Base-by-base conservation (phyloP, 53 echinoderm and acorn worm genomes). In the Holothuria leucospilota region DNA sequence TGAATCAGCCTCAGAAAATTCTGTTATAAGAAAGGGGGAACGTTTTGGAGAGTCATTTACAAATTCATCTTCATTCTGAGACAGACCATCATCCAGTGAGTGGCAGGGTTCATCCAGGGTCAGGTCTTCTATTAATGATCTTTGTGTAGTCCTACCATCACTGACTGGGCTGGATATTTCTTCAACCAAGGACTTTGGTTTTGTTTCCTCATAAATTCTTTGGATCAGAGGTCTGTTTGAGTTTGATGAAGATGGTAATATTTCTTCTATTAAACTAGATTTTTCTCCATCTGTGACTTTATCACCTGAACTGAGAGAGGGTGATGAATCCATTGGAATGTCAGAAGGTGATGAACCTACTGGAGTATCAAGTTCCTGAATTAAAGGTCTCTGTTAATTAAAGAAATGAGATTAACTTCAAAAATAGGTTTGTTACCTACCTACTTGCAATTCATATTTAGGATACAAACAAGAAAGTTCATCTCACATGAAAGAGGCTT, bases 61-160 rank as follows among this genome's bases (percentile, higher is more conserved):
- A 56, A 56, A 72, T 72, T 72, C 49, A 0, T 5, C 72, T 18
- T 68, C 29, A 29, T 34, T 68, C 68, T 0, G 4, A 68, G 56
- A 56, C 16, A 18, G 56, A 15, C 56, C 56, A 56, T 16, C 56
- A 18, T 56, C 56, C 68, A 68, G 4, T 14, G 34, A 21, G 30
- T 41, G 14, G 7, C 5, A 71, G 42, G 23, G 18, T 39, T 39
- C 39, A 39, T 39, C 41, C 6, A 71, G 58, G 16, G 87, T 88
- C 9, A 87, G 70, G 41, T 92, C 88, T 62, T 88, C 85, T 21
- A 92, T 92, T 29, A 92, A 70, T 64, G 63, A 85, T 70, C 79
- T 92, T 72, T 88, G 64, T 21, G 8, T 51, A 1, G 79, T 60
- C 4, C 29, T 15, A 20, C 13, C 13, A 41, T 72, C 72, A n/a